phyloP scores from a whole-genome alignment of 2,113 vertebrate species.

The Syngnathoides biaculeatus region DNA sequence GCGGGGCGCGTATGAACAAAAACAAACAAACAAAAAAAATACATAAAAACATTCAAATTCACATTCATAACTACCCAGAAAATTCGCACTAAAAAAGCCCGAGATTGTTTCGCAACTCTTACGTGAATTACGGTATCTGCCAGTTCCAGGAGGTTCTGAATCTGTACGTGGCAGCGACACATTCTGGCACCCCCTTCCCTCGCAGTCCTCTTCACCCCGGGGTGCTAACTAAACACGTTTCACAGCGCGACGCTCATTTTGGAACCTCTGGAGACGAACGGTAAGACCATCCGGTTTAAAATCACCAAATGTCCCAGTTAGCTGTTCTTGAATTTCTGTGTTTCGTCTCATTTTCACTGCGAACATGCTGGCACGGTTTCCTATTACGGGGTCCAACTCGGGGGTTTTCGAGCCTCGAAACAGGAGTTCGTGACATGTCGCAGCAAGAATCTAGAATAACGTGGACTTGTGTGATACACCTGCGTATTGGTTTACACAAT shows the following conservation, averaged over 20 bases:
- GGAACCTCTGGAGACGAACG: neutral
- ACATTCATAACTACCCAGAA: too few relatives aligned
- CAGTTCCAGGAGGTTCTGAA: constrained; percentile 24
- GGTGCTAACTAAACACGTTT: constrained; percentile 6
- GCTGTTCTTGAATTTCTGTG: neutral
- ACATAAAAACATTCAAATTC: too few relatives aligned
- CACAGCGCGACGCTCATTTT: neutral
- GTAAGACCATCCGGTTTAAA: constrained; percentile 29
- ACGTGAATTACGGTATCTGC: constrained; percentile 20
- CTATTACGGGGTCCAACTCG: constrained; percentile 21
- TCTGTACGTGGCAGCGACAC: constrained; percentile 71
- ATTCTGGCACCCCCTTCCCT: constrained; percentile 11
- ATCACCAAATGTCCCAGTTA: fast-evolving
- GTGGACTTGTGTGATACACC: fast-evolving
- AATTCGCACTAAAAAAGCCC: too few relatives aligned
- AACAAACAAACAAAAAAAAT: too few relatives aligned
- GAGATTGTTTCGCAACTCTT: constrained; percentile 45
- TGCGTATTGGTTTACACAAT: constrained; percentile 6
- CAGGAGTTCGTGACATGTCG: neutral
- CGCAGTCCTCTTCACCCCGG: constrained; percentile 20
- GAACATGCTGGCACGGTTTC: constrained; percentile 46
- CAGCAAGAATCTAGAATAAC: neutral
- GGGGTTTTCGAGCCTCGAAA: neutral
- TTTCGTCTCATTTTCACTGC: neutral
- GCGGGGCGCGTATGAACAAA: too few relatives aligned